phyloP scores from a whole-genome alignment of 2,113 vertebrate species.

The Notothenia coriiceps region DNA sequence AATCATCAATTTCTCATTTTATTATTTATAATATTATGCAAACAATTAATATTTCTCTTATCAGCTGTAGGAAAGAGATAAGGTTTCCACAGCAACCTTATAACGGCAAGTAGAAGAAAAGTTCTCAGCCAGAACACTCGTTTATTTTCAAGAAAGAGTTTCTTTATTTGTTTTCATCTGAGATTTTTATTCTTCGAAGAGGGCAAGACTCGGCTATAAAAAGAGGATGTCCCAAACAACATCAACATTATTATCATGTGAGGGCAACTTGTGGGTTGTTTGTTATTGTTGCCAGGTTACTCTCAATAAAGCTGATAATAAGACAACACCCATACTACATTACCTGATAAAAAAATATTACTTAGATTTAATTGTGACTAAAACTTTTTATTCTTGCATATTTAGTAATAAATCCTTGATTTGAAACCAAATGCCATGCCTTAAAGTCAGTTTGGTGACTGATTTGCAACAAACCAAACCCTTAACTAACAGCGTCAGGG shows the following conservation, averaged over 20 bases:
- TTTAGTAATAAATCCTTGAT: neutral
- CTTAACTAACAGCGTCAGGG: neutral
- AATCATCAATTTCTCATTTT: neutral
- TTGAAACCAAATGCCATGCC: neutral
- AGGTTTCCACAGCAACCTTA: neutral
- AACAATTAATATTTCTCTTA: neutral
- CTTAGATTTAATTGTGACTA: no score
- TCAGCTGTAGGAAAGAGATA: neutral
- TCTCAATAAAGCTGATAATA: neutral
- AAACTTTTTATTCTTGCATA: neutral
- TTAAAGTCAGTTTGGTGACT: constrained; percentile 1
- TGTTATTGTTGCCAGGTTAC: neutral
- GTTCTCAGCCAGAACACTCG: constrained; percentile 7
- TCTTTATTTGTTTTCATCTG: constrained; percentile 9
- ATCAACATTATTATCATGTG: neutral
- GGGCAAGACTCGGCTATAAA: neutral
- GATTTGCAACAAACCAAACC: constrained; percentile 8
- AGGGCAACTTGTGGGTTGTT: constrained; percentile 12
- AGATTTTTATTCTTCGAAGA: neutral
- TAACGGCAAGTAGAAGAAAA: neutral
- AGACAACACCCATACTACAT: no score
- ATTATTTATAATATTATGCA: neutral
- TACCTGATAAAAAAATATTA: neutral
- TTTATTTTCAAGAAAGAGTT: constrained; percentile 12
- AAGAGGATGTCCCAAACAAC: neutral